phyloP scores from a whole-genome alignment of 2,113 vertebrate genomes.

The Alexandromys fortis region DNA sequence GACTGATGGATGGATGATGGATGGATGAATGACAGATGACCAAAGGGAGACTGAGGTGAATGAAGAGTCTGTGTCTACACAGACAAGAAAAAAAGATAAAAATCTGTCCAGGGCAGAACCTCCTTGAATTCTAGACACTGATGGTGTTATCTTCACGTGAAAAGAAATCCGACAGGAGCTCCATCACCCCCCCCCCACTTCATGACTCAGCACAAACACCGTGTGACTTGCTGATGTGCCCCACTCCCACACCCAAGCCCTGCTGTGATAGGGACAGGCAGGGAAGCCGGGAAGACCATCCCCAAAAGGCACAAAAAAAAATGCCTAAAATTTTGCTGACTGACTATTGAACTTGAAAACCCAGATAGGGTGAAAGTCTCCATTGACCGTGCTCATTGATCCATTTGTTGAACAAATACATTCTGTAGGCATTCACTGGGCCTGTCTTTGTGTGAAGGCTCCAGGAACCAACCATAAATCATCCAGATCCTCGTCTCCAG shows the following conservation, averaged over 20 bases:
- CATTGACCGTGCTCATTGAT: not conserved
- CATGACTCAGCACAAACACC: not conserved
- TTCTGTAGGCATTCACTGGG: not conserved
- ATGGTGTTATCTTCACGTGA: not conserved
- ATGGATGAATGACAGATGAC: not conserved
- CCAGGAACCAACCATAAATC: not conserved
- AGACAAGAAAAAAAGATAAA: conserved; percentile 15
- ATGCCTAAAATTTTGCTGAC: not conserved
- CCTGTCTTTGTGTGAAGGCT: not conserved
- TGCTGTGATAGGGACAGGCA: not conserved
- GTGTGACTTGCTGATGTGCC: not conserved
- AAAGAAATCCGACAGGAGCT: not conserved
- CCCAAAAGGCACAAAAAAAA: not conserved
- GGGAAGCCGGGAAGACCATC: not conserved
- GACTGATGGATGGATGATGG: not conserved
- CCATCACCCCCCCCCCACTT: not conserved
- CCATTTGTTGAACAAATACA: conserved; percentile 1
- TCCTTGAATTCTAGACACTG: not conserved
- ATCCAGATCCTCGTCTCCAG: not conserved
- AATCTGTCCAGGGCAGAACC: not conserved
- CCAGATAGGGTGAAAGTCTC: not conserved
- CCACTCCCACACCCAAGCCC: fast-evolving
- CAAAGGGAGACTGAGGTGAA: not conserved
- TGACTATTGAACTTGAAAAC: conserved; percentile 3
- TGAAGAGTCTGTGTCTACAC: not conserved